Base-by-base conservation (phyloP, 2,113 vertebrate species). In the Agapornis roseicollis region DNA sequence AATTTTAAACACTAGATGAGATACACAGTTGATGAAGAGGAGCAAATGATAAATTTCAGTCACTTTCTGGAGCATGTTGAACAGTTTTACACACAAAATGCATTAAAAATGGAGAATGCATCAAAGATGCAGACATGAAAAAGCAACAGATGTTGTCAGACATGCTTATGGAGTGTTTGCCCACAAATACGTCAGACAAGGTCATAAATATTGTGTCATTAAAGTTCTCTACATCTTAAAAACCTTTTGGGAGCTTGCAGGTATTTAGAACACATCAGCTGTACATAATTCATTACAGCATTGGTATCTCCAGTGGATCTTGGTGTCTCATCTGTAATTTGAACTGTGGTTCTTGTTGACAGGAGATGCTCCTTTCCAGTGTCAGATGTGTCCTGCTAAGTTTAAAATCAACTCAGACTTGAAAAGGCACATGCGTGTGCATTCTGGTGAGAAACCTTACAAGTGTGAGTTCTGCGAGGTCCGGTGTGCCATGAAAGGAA, bases 391-490 rank as follows among this genome's bases (percentile, higher is more conserved):
- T 85, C 98, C 99, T 18, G 99, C 99, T 77, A 99, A 99, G 96
- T 99, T 99, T 98, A 99, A 99, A 97, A 99, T 99, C 98, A 99
- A 99, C 98, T 99, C 99, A 0, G 99, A 99, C 98, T 98, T 99
- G 97, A 99, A 99, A 98, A 97, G 99, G 86, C 99, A 99, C 97
- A 95, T 99, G 96, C 98, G 99, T 23, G 99, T 99, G 76, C 99
- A 99, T 98, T 99, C 99, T 0, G 99, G 99, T 16, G 99, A 99
- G 95, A 99, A 99, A 85, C 99, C 99, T 1, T 99, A 99, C 98
- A 98, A 99, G 55, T 99, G 99, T 55, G 99, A 99, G 85, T 99
- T 99, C 66, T 99, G 99, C 11, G 98, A 99, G 3, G 99, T 99
- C 90, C 98, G 99, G 92, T 99, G 99, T 49, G 99, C 99, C 97